Conservation (phyloP, 2,113 vertebrate species). For the Chionomys nivalis region DNA sequence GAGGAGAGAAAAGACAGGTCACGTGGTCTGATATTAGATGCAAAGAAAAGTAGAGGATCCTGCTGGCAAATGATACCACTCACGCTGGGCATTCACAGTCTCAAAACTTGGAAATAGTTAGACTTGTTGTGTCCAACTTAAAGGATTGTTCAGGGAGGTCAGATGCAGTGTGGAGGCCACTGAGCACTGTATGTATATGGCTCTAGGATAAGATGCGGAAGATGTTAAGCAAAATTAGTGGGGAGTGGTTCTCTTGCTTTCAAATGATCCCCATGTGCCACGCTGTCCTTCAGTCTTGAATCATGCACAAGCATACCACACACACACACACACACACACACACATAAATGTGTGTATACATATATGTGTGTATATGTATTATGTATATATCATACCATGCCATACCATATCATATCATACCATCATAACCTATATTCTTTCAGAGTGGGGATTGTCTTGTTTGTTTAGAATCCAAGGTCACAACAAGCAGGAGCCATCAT, state of each 20-base stretch:
- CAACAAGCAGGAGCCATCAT: not conserved
- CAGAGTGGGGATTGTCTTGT: not conserved
- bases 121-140: not conserved
- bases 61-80: not conserved
- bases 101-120: slow-evolving; percentile 36
- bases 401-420: not conserved
- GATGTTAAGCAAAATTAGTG: slow-evolving; percentile 27
- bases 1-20: not conserved
- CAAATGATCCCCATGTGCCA: not conserved
- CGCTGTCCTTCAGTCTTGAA: not conserved
- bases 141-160: not conserved
- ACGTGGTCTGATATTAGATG: not conserved
- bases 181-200: not conserved
- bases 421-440: not conserved
- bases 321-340: too few species aligned
- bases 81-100: not conserved
- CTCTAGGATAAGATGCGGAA: slow-evolving; percentile 5
- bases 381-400: not conserved
- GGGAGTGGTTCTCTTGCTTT: not conserved
- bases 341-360: not conserved
- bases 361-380: not conserved
- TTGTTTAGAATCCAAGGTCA: not conserved
- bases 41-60: not conserved
- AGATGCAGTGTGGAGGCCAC: not conserved
- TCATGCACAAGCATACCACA: not conserved